A percentile compares a stretch with the other conserved stretches of the same genome.
Evolutionary conservation across 2,797 vertebrate species (phyloP).

Genomic region (Cynopterus sphinx): DNA sequence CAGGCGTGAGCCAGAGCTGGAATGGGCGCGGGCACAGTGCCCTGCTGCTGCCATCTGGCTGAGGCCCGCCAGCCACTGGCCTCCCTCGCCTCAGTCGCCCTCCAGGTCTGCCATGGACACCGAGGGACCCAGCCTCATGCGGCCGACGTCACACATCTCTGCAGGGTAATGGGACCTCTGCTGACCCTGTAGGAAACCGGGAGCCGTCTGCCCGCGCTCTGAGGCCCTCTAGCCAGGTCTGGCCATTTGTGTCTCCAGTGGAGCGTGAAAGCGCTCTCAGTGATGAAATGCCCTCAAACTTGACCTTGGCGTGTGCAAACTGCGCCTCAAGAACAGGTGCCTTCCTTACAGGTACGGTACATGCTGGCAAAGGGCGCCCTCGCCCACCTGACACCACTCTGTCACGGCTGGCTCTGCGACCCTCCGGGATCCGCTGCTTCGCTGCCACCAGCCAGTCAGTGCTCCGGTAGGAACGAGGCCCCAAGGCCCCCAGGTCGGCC

Average conservation of each 20-base stretch:
- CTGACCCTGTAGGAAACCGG: neutral
- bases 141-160: neutral
- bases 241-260: neutral
- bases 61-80: neutral
- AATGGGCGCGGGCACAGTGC: neutral
- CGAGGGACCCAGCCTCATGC: neutral
- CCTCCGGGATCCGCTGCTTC: neutral
- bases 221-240: rapidly evolving
- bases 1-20: neutral
- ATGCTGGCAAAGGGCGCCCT: no score
- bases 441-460: neutral
- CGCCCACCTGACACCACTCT: neutral
- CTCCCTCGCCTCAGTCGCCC: neutral
- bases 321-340: neutral
- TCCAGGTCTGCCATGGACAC: neutral
- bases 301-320: neutral
- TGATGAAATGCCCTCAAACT: neutral
- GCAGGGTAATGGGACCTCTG: neutral
- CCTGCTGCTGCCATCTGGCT: neutral
- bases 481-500: neutral
- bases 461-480: neutral
- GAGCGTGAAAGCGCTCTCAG: neutral
- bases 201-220: neutral
- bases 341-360: neutral
- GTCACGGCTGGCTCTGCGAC: no score